A percentile compares a stretch with the other conserved stretches of the same genome.
phyloP scores from a whole-genome alignment of 1,140 invertebrate species.

The Pseudomyrmex sp. region DNA sequence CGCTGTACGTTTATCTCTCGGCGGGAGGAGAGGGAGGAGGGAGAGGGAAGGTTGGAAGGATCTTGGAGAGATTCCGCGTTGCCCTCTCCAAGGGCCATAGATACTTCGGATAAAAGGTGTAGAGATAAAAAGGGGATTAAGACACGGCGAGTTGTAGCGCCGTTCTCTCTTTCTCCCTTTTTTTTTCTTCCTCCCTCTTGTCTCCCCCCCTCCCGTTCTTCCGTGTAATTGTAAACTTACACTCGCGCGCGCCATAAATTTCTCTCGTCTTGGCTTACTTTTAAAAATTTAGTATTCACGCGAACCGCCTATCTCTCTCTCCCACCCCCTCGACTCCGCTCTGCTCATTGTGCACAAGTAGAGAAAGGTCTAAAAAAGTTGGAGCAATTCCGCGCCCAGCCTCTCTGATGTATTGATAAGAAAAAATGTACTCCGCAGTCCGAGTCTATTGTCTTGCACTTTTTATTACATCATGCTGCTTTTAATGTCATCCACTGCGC shows the following conservation, averaged over 20 bases:
- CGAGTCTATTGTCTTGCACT: constrained; percentile 55
- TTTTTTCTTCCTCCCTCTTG: background rate
- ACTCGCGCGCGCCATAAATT: constrained; percentile 66
- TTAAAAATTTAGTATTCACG: constrained; percentile 71
- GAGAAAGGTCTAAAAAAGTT: constrained; percentile 66
- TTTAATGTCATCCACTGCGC: constrained; percentile 29
- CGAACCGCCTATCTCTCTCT: constrained; percentile 63
- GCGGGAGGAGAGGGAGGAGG: background rate
- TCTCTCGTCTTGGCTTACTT: constrained; percentile 66
- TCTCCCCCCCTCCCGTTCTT: constrained; percentile 54
- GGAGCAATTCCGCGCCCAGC: constrained; percentile 48
- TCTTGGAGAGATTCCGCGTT: constrained; percentile 56
- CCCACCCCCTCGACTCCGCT: constrained; percentile 39
- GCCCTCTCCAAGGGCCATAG: constrained; percentile 51
- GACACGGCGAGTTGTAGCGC: constrained; percentile 55
- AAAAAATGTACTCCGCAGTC: constrained; percentile 40
- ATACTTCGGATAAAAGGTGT: constrained; percentile 47
- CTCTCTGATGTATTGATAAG: constrained; percentile 64
- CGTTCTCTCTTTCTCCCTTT: too few relatives aligned
- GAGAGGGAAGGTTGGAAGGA: background rate
- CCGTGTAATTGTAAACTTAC: constrained; percentile 72
- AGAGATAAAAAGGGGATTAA: constrained; percentile 74
- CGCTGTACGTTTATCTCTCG: constrained; percentile 46
- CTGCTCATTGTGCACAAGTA: constrained; percentile 42
- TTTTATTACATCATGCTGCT: constrained; percentile 36